Conservation (phyloP, 2,888 invertebrate genomes). For the Heliconius ismenius region DNA sequence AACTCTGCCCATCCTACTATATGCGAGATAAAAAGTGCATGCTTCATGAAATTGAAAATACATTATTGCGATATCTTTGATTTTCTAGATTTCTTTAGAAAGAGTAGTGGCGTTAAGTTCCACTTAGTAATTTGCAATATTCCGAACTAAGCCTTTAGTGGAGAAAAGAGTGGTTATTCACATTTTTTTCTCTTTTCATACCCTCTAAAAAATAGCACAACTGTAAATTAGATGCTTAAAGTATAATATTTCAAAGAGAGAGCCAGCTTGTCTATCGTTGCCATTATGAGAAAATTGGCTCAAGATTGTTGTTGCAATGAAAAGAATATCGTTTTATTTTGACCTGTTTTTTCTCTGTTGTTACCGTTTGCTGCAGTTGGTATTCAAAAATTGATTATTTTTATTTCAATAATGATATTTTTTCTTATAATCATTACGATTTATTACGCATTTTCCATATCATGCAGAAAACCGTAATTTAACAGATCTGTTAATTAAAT, state of each 20-base stretch:
- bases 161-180: not conserved
- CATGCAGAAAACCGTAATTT: too few relatives aligned
- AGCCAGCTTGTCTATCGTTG: constrained; percentile 6
- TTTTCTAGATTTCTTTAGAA: too few relatives aligned
- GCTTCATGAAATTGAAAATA: too few relatives aligned
- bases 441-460: too few relatives aligned
- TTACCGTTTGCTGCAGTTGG: not conserved
- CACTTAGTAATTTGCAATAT: not conserved
- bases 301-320: constrained; percentile 2
- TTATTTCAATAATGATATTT: not conserved
- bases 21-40: not conserved
- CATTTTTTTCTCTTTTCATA: not conserved
- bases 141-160: not conserved
- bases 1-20: not conserved
- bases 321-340: constrained; percentile 2
- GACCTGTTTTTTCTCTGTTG: not conserved
- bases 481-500: too few relatives aligned
- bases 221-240: constrained; percentile 7
- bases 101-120: not conserved
- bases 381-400: not conserved
- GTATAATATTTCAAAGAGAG: constrained; percentile 13
- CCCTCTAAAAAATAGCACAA: not conserved
- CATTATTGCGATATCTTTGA: too few relatives aligned
- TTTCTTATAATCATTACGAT: too few relatives aligned
- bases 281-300: constrained; percentile 11